Evolutionary conservation across 2,113 vertebrate genomes (phyloP), one percentile per base, ranked within the genome.

Genomic region (Alouatta palliata): DNA sequence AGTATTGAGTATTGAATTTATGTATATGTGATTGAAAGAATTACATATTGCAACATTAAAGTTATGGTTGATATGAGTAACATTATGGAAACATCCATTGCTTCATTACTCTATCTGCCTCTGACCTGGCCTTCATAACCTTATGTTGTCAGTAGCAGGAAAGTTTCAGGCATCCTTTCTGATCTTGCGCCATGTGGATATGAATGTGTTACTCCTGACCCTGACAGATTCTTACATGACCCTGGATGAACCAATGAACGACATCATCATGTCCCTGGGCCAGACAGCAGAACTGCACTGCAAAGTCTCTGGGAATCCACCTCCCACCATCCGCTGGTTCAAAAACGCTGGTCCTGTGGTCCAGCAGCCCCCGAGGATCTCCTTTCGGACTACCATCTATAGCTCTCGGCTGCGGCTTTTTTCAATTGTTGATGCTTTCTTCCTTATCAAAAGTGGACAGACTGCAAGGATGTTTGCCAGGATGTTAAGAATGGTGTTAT

Each of bases 301-400:
- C 95, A 99, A 98, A 2, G 99, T 99, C 73, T 99, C 99, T 0
- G 99, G 99, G 37, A 99, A 99, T 52, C 99, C 99, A 0, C 92
- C 97, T 12, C 99, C 99, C 1, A 98, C 98, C 0, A 99, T 99
- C 16, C 99, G 99, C 75, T 99, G 99, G 99, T 98, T 99, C 95
- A 99, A 99, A 97, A 99, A 99, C 5, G 99, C 99, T 0, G 99
- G 99, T 0, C 99, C 99, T 0, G 99, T 99, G 45, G 99, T 99
- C 43, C 99, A 99, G 76, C 99, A 99, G 96, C 99, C 99, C 0
- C 98, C 99, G 0, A 98, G 99, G 25, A 98, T 99, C 96, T 99
- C 99, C 77, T 99, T 99, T 97, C 98, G 99, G 2, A 98, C 99
- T 70, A 99, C 98, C 0, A 90, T 95, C 37, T 99, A 99, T 1